Evolutionary conservation across 1,140 invertebrate genomes (phyloP), one percentile per base, ranked within the genome.

Genomic region (Homarus americanus): DNA sequence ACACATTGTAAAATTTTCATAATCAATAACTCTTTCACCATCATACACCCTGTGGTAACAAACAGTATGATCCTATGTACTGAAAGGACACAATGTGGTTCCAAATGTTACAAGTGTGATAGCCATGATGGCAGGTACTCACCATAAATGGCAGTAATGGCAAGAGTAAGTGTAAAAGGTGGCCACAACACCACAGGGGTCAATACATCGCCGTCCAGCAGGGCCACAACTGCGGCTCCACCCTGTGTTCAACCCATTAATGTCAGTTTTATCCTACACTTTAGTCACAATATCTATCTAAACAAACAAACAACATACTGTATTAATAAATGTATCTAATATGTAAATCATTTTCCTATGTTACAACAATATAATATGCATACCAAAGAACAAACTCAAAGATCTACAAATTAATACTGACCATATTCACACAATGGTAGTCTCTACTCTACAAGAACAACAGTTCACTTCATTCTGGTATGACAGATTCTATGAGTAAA

Each of bases 61-160:
- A 12, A 24, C 10, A 63, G 24, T 10, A 12, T 63, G 53, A 63
- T 63, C 53, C 53, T n/a, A n/a, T n/a, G n/a, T n/a, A n/a, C n/a
- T n/a, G n/a, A n/a, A n/a, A n/a, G n/a, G n/a, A n/a, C n/a, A n/a
- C n/a, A n/a, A n/a, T n/a, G n/a, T n/a, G n/a, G n/a, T n/a, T n/a
- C n/a, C n/a, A n/a, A n/a, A n/a, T n/a, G n/a, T n/a, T n/a, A n/a
- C n/a, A n/a, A n/a, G n/a, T n/a, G n/a, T n/a, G n/a, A n/a, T n/a
- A n/a, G n/a, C n/a, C n/a, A n/a, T n/a, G n/a, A n/a, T n/a, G n/a
- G 10, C 24, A 41, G 12, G 12, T 66, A 79, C 82, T 91, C 20
- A 86, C 83, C 83, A 34, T 92, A 90, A 28, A 90, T 82, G 34
- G 83, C n/a, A 40, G 91, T 90, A 82, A 92, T 72, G n/a, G 91